phyloP scores from a whole-genome alignment of 1,140 invertebrate genomes.

The Caenorhabditis brenneri region DNA sequence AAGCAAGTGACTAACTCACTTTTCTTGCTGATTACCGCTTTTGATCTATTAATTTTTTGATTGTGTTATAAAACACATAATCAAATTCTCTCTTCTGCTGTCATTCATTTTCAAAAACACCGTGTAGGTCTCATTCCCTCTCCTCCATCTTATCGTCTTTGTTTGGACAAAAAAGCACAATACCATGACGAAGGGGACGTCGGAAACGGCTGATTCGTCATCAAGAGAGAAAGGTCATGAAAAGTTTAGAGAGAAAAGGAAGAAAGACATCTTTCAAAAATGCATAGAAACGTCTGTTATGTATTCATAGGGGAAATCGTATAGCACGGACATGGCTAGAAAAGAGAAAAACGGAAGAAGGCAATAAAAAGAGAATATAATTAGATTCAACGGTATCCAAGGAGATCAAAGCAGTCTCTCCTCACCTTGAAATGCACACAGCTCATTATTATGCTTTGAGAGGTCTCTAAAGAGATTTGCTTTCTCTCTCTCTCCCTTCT shows the following conservation, averaged over 20 bases:
- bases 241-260: neutral
- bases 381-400: neutral
- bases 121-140: neutral
- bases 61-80: too few relatives aligned
- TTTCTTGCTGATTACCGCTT: too few relatives aligned
- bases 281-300: neutral
- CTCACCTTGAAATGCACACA: neutral
- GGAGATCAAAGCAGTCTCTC: neutral
- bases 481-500: neutral
- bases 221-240: neutral
- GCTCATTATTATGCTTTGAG: neutral
- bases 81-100: neutral
- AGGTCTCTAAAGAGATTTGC: neutral
- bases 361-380: neutral
- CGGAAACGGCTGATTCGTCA: conserved; percentile 4
- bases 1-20: too few relatives aligned
- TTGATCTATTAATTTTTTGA: too few relatives aligned
- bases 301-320: neutral
- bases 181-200: neutral
- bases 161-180: neutral
- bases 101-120: too few relatives aligned
- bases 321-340: neutral
- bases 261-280: neutral
- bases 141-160: neutral
- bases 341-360: neutral